phyloP scores from a whole-genome alignment of 2,797 vertebrate species.

The Vireo griseus region DNA sequence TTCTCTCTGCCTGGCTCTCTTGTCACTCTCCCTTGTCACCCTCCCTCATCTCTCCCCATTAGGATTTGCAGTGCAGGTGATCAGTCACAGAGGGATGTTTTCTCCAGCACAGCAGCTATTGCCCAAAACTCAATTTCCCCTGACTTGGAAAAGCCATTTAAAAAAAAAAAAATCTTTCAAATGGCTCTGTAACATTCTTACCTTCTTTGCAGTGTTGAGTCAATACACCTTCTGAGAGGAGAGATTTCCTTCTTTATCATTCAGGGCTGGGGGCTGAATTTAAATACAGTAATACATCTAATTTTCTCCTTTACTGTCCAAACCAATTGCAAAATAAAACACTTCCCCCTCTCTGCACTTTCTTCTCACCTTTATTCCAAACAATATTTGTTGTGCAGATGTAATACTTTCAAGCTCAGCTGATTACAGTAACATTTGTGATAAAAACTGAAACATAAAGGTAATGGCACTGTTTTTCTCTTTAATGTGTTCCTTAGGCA shows the following conservation, averaged over 20 bases:
- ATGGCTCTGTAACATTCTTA: slow-evolving; percentile 29
- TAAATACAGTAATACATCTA: slow-evolving; percentile 55
- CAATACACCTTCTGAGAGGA: slow-evolving; percentile 27
- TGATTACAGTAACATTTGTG: slow-evolving; percentile 42
- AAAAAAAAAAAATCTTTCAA: not conserved
- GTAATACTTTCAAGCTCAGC: slow-evolving; percentile 32
- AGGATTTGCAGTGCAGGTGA: slow-evolving; percentile 63
- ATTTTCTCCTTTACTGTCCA: slow-evolving; percentile 57
- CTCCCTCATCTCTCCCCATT: slow-evolving; percentile 44
- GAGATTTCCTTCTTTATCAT: slow-evolving; percentile 45
- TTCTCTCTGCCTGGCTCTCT: not conserved
- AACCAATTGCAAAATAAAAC: slow-evolving; percentile 58
- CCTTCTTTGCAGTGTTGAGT: slow-evolving; percentile 10
- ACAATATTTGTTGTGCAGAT: slow-evolving; percentile 51
- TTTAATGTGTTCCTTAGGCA: not conserved
- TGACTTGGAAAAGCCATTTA: slow-evolving; percentile 24
- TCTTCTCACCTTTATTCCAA: slow-evolving; percentile 22
- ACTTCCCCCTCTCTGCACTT: not conserved
- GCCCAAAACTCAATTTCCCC: slow-evolving; percentile 56
- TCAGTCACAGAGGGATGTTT: slow-evolving; percentile 54
- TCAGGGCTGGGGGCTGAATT: slow-evolving; percentile 48
- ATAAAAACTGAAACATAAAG: slow-evolving; percentile 11
- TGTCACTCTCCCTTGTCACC: slow-evolving; percentile 5
- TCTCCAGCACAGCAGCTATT: slow-evolving; percentile 41
- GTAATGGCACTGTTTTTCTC: slow-evolving; percentile 16